Evolutionary conservation across 2,113 vertebrate species (phyloP).

Genomic region (Ibidorhyncha struthersii): DNA sequence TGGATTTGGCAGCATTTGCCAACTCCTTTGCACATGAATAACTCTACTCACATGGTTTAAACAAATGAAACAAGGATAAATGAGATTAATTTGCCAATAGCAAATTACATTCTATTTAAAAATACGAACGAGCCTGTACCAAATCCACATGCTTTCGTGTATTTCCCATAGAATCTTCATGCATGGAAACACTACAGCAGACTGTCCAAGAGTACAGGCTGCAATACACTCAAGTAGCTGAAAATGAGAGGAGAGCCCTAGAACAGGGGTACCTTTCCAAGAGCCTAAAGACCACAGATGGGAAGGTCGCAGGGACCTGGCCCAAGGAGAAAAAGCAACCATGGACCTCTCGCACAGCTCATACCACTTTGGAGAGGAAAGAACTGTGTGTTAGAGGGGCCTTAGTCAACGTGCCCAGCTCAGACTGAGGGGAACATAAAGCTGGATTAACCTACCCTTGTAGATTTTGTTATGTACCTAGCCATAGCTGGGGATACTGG

Average conservation of each 20-base stretch:
- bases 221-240: background rate
- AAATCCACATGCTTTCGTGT: background rate
- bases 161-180: background rate
- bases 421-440: background rate
- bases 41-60: conserved; percentile 7
- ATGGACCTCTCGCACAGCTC: background rate
- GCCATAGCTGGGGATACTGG: background rate
- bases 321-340: background rate
- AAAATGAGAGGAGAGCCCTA: background rate
- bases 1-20: conserved; percentile 28
- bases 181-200: background rate
- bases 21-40: conserved; percentile 40
- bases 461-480: accelerated
- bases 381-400: background rate
- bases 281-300: background rate
- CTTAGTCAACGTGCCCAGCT: background rate
- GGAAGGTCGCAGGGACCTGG: background rate
- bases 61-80: conserved; percentile 31
- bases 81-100: conserved; percentile 48
- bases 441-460: background rate
- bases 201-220: background rate
- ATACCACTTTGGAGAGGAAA: background rate
- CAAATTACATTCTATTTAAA: conserved; percentile 42
- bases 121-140: background rate
- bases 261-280: background rate